These are phyloP conservation scores for Alligator sinensis DNA, from an alignment of 2,113 vertebrate species.

Conservation along the genomic window DNA sequence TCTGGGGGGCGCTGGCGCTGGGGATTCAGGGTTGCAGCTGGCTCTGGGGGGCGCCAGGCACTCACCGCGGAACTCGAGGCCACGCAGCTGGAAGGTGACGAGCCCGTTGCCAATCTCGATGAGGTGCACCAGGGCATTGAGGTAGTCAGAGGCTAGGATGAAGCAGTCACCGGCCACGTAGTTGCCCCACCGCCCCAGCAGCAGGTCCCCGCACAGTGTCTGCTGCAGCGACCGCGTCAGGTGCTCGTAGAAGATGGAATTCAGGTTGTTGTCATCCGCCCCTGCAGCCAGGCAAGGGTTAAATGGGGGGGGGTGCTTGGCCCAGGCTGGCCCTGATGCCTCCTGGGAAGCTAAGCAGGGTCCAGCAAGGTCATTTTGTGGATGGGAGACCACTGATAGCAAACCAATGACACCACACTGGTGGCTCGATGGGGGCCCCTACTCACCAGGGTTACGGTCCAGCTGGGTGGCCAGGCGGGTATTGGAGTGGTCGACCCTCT, in stretches of 20 bases:
- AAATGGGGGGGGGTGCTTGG: too few species aligned
- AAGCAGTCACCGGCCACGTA: constrained; percentile 91
- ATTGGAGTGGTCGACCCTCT: constrained; percentile 92
- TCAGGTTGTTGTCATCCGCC: constrained; percentile 92
- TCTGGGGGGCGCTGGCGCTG: too few species aligned
- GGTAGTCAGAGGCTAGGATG: constrained; percentile 92
- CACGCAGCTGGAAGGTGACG: constrained; percentile 92
- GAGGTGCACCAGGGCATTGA: constrained; percentile 93
- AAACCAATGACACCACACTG: too few species aligned
- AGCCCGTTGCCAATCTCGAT: constrained; percentile 93
- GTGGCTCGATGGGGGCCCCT: too few species aligned
- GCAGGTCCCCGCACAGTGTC: constrained; percentile 90
- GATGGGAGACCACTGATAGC: too few species aligned
- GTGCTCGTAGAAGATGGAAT: constrained; percentile 94
- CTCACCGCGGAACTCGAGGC: constrained; percentile 92
- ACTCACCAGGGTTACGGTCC: constrained; percentile 89
- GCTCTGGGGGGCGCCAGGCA: background rate
- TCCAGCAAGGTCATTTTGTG: too few species aligned
- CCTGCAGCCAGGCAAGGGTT: constrained; percentile 64
- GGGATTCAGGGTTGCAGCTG: too few species aligned
- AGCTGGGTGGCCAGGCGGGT: constrained; percentile 91
- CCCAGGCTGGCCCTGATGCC: background rate
- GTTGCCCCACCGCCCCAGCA: constrained; percentile 92
- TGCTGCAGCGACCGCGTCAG: constrained; percentile 91
- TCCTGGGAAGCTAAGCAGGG: background rate